Evolutionary conservation across 2,888 invertebrate genomes (phyloP).

Genomic region (Spatulosminthurus flaviceps): DNA sequence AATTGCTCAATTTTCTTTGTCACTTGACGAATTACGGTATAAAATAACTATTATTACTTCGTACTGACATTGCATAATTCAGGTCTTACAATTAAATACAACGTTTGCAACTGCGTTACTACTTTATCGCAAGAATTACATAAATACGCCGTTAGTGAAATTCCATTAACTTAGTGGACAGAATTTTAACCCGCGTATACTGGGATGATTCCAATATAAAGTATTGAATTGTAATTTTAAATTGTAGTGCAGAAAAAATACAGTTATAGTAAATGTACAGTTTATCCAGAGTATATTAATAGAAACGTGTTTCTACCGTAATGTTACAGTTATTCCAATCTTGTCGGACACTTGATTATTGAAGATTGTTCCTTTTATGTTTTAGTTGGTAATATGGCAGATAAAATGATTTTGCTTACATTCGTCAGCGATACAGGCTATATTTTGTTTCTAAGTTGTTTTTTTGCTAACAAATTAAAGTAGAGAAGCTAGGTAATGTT

Average conservation of each 20-base stretch:
- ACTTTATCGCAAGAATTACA: not conserved
- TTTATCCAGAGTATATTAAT: not conserved
- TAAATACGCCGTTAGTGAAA: not conserved
- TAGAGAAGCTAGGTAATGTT: too few species aligned
- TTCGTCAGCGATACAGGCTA: too few species aligned
- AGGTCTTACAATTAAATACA: constrained; percentile 2
- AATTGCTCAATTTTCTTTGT: constrained; percentile 56
- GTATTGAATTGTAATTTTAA: not conserved
- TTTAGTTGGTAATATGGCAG: too few species aligned
- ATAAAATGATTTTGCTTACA: too few species aligned
- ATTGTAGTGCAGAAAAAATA: not conserved
- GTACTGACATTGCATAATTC: constrained; percentile 9
- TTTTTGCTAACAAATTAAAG: too few species aligned
- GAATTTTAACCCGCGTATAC: not conserved
- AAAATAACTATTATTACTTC: not conserved
- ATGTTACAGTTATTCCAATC: not conserved
- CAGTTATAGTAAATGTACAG: not conserved
- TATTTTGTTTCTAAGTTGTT: too few species aligned
- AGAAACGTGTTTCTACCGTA: not conserved
- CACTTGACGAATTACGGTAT: constrained; percentile 28
- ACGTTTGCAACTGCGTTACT: not conserved
- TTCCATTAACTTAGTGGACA: constrained; percentile 3
- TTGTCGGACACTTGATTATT: not conserved
- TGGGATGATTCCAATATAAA: constrained; percentile 5
- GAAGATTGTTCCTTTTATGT: too few species aligned